These are phyloP conservation scores for Amphibalanus amphitrite DNA, from an alignment of 1,140 invertebrate species.

Conservation along the genomic window DNA sequence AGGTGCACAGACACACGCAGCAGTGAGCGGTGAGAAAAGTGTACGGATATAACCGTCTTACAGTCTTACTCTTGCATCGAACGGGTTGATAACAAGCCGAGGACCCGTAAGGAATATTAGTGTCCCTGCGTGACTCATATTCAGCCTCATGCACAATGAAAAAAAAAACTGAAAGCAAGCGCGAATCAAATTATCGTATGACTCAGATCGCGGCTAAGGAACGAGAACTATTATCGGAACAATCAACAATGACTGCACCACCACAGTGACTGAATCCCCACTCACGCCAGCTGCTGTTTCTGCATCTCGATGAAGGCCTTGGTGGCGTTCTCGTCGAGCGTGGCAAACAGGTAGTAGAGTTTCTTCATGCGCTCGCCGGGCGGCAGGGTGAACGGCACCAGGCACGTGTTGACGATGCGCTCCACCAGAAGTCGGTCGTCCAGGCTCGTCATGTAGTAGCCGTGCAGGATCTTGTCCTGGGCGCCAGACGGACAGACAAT, in stretches of 20 bases:
- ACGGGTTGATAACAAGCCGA: too few relatives aligned
- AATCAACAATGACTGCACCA: not conserved
- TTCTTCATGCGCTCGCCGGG: slow-evolving; percentile 84
- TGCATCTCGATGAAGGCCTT: slow-evolving; percentile 91
- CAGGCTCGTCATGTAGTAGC: slow-evolving; percentile 64
- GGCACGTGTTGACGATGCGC: slow-evolving; percentile 79
- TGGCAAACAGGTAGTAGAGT: slow-evolving; percentile 74
- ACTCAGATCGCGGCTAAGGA: too few relatives aligned
- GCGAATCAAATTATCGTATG: too few relatives aligned
- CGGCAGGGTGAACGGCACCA: slow-evolving; percentile 80
- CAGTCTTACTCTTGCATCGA: too few relatives aligned
- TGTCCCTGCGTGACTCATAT: too few relatives aligned
- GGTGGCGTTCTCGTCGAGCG: slow-evolving; percentile 84
- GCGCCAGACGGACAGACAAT: too few relatives aligned
- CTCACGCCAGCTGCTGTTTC: slow-evolving; percentile 58
- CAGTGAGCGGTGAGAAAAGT: too few relatives aligned
- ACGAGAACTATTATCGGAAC: slow-evolving; percentile 5
- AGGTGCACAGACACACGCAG: too few relatives aligned
- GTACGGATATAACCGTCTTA: too few relatives aligned
- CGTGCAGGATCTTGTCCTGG: slow-evolving; percentile 81
- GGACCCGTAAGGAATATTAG: too few relatives aligned
- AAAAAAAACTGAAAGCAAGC: too few relatives aligned
- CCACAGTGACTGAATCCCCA: not conserved
- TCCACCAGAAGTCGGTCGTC: slow-evolving; percentile 73
- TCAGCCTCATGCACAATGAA: too few relatives aligned